phyloP scores from a whole-genome alignment of 2,113 vertebrate genomes.

The Hystrix cristata region DNA sequence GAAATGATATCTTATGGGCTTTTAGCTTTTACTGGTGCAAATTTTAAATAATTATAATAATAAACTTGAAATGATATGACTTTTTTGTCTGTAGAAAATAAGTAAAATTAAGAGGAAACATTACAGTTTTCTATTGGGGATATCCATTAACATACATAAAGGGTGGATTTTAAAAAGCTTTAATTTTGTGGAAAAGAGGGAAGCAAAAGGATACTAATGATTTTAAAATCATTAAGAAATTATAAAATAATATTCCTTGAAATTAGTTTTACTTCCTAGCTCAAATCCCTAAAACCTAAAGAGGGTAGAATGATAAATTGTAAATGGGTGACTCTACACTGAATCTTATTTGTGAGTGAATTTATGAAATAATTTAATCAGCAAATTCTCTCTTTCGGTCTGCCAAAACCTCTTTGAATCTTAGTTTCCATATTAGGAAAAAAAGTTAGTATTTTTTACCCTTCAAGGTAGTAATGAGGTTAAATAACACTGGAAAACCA shows the following conservation, averaged over 20 bases:
- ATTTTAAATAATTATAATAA: conserved; percentile 45
- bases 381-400: not conserved
- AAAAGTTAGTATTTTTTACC: not conserved
- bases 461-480: not conserved
- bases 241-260: not conserved
- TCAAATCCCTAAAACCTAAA: not conserved
- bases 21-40: conserved; percentile 41
- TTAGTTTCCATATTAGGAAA: not conserved
- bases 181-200: not conserved
- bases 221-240: not conserved
- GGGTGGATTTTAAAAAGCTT: not conserved
- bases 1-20: not conserved
- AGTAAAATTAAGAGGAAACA: conserved; percentile 45
- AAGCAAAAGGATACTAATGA: not conserved
- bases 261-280: not conserved
- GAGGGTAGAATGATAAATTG: not conserved
- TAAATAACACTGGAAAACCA: not conserved
- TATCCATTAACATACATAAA: not conserved
- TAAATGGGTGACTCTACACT: not conserved
- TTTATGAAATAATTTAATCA: not conserved
- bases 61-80: not conserved
- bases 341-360: not conserved
- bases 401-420: not conserved
- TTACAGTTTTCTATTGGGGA: not conserved
- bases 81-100: conserved; percentile 15